A percentile compares a stretch with the other conserved stretches of the same genome.
Evolutionary conservation across 2,888 invertebrate genomes (phyloP).

Genomic region (Listrodromus nycthemerus): DNA sequence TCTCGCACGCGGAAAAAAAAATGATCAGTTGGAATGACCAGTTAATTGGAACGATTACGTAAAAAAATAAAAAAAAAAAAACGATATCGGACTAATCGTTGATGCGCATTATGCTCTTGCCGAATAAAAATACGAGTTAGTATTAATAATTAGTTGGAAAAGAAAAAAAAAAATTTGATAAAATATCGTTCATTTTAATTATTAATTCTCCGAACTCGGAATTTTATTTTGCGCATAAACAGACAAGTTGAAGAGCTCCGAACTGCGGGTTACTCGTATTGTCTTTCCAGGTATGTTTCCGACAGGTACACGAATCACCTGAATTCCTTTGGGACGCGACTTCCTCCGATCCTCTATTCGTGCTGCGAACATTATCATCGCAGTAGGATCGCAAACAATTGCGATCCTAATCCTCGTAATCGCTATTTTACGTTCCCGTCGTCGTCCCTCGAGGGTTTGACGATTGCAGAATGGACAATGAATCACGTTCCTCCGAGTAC

Average conservation of each 20-base stretch:
- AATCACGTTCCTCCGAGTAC: slow-evolving; percentile 31
- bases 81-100: too few relatives aligned
- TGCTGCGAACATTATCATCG: not conserved
- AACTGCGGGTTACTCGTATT: not conserved
- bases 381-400: too few relatives aligned
- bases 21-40: too few relatives aligned
- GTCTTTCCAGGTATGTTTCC: slow-evolving; percentile 12
- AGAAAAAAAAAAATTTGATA: too few relatives aligned
- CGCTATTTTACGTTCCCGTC: not conserved
- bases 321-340: not conserved
- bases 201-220: not conserved
- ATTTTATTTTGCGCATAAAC: not conserved
- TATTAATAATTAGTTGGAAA: too few relatives aligned
- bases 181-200: not conserved
- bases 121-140: too few relatives aligned
- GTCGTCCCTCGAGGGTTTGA: not conserved
- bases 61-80: too few relatives aligned
- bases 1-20: too few relatives aligned
- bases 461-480: slow-evolving; percentile 17
- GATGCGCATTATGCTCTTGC: too few relatives aligned
- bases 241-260: not conserved
- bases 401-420: slow-evolving; percentile 38
- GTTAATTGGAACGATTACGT: too few relatives aligned
- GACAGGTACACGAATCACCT: slow-evolving; percentile 25
- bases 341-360: slow-evolving; percentile 2